Evolutionary conservation across 2,113 vertebrate species (phyloP).

Genomic region (Grammomys dolichurus): DNA sequence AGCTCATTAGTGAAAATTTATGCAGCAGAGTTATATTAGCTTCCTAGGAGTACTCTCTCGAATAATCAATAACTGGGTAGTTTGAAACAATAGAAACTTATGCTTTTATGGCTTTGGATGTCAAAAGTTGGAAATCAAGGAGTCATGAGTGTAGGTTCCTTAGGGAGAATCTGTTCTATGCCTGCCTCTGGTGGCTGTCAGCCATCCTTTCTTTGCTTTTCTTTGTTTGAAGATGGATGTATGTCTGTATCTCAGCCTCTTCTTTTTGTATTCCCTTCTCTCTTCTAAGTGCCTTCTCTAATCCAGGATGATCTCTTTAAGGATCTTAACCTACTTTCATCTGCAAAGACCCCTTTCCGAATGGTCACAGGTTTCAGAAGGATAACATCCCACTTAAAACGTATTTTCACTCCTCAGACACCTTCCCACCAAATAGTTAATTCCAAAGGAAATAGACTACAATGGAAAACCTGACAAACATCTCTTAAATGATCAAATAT

Average conservation of each 20-base stretch:
- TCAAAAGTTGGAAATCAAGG: slow-evolving; percentile 17
- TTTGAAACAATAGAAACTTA: slow-evolving; percentile 19
- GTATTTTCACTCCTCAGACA: slow-evolving; percentile 30
- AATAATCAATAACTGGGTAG: not conserved
- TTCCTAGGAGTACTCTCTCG: not conserved
- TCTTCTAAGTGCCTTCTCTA: slow-evolving; percentile 52
- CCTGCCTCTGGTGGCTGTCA: not conserved
- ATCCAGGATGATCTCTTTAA: slow-evolving; percentile 63
- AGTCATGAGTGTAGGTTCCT: not conserved
- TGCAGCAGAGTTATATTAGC: not conserved
- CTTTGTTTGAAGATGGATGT: not conserved
- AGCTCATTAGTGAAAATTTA: not conserved
- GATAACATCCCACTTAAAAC: not conserved
- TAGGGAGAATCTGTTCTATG: not conserved
- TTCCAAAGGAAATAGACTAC: slow-evolving; percentile 26
- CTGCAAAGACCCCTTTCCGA: slow-evolving; percentile 32
- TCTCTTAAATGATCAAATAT: not conserved
- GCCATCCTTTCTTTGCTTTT: not conserved
- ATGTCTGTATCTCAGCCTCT: not conserved
- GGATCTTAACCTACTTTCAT: slow-evolving; percentile 66
- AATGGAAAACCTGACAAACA: not conserved
- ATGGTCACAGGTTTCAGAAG: slow-evolving; percentile 2
- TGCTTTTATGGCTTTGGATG: not conserved
- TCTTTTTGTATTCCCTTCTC: not conserved
- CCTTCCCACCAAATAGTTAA: not conserved